Conservation (phyloP, 2,113 vertebrate species). For the Raja brachyura region DNA sequence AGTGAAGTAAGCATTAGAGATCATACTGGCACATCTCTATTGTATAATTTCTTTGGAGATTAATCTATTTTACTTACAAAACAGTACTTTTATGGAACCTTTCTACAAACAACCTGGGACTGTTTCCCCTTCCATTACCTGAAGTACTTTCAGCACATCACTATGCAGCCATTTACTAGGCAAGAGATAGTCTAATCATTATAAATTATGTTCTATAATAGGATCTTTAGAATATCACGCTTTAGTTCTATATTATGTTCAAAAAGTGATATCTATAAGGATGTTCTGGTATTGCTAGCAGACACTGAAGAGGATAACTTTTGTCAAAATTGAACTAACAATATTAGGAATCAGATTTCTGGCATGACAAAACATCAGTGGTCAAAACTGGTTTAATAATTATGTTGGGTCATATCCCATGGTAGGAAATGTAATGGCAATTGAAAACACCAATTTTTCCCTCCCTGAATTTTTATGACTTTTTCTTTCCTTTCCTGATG, state of each 20-base stretch:
- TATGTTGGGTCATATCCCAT: not conserved
- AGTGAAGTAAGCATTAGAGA: not conserved
- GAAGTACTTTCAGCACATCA: not conserved
- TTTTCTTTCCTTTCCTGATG: not conserved
- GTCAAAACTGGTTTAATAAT: not conserved
- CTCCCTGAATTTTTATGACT: not conserved
- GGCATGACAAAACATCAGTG: not conserved
- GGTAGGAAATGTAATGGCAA: not conserved
- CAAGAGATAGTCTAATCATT: not conserved
- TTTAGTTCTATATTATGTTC: not conserved
- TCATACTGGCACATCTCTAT: not conserved
- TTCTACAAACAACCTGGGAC: not conserved
- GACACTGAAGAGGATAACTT: not conserved
- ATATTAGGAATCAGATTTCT: not conserved
- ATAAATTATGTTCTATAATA: not conserved
- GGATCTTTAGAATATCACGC: not conserved
- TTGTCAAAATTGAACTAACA: not conserved
- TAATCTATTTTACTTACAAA: constrained; percentile 31
- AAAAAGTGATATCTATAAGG: not conserved
- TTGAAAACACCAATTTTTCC: not conserved
- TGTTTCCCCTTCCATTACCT: not conserved
- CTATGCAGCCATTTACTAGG: not conserved
- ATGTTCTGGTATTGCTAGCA: not conserved
- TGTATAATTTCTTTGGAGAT: not conserved
- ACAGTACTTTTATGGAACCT: not conserved